Percentiles rank a stretch among this genome's conserved stretches.
Evolutionary conservation across 2,113 vertebrate genomes (phyloP).

Genomic region (Sorex fumeus): DNA sequence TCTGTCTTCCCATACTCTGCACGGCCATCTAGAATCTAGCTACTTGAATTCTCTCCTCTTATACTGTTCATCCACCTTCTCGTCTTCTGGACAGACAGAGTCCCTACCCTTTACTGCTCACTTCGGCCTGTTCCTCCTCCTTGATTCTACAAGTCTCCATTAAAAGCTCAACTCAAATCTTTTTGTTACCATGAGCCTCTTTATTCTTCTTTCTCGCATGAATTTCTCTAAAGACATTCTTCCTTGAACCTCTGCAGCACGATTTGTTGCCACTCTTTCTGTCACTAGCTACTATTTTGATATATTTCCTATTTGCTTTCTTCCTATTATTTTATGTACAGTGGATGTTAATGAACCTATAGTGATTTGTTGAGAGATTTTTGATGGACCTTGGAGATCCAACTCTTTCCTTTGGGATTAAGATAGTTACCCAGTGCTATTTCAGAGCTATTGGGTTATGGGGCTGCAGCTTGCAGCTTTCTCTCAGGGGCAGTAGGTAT

Average conservation of each 20-base stretch:
- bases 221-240: not conserved
- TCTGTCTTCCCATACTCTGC: not conserved
- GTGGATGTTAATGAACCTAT: not conserved
- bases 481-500: not conserved
- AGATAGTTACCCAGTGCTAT: not conserved
- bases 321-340: not conserved
- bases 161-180: not conserved
- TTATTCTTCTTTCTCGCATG: not conserved
- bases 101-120: too few species aligned
- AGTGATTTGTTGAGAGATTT: not conserved
- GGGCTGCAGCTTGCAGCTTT: not conserved
- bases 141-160: not conserved
- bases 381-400: not conserved
- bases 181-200: not conserved
- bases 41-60: not conserved
- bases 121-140: not conserved
- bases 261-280: not conserved
- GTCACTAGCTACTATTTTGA: not conserved
- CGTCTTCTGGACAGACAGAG: not conserved
- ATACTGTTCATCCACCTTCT: too few species aligned
- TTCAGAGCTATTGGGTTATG: not conserved
- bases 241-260: not conserved
- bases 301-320: constrained; percentile 27
- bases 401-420: constrained; percentile 6
- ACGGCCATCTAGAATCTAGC: not conserved